These are phyloP conservation scores for Acromyrmex charruanus DNA, from an alignment of 1,140 invertebrate species.

Conservation along the genomic window DNA sequence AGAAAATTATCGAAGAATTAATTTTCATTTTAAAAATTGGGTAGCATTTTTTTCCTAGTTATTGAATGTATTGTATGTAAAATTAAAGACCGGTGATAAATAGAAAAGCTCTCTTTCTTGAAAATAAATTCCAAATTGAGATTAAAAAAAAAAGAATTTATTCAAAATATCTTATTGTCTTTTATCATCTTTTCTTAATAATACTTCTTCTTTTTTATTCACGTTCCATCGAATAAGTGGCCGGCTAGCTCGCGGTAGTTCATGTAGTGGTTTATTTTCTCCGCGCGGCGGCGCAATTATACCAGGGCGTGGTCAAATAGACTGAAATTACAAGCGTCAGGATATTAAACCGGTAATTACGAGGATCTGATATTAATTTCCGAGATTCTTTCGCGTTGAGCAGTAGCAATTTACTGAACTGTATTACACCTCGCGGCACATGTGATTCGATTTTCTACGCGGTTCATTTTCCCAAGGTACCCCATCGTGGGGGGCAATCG, in stretches of 20 bases:
- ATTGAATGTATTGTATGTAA: too few species aligned
- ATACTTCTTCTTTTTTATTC: slow-evolving; percentile 2
- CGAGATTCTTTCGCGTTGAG: slow-evolving; percentile 49
- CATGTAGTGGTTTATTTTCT: slow-evolving; percentile 12
- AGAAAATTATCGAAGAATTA: too few species aligned
- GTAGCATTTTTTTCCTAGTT: too few species aligned
- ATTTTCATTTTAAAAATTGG: too few species aligned
- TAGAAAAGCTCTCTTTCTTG: background rate
- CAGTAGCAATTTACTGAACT: slow-evolving; percentile 46
- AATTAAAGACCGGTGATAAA: too few species aligned
- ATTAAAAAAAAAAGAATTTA: background rate
- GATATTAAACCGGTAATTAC: slow-evolving; percentile 60
- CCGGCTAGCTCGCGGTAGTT: background rate
- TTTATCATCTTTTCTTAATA: background rate
- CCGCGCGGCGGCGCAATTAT: slow-evolving; percentile 22
- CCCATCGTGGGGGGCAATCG: background rate
- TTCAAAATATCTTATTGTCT: background rate
- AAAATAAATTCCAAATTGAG: background rate
- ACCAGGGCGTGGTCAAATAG: slow-evolving; percentile 46
- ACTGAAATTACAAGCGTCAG: slow-evolving; percentile 49
- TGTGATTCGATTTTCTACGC: background rate
- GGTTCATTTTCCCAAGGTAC: background rate
- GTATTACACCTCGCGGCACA: slow-evolving; percentile 1
- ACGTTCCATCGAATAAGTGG: background rate
- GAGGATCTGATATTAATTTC: slow-evolving; percentile 51